Percentiles rank a stretch among this genome's conserved stretches.
Conservation (phyloP, 2,113 vertebrate genomes). For the Mustelus asterias region DNA sequence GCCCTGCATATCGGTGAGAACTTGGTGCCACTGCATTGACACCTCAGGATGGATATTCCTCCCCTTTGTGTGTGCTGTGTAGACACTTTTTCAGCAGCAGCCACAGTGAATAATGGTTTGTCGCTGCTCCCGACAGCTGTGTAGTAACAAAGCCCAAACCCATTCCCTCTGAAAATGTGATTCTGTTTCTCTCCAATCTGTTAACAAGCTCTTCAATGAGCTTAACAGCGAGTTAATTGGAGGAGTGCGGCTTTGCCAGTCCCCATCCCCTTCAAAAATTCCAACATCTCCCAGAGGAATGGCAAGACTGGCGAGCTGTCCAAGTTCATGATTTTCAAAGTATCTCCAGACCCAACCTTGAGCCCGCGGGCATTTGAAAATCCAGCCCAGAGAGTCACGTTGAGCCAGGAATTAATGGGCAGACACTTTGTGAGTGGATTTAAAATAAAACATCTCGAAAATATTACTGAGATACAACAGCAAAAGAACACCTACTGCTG, state of each 20-base stretch:
- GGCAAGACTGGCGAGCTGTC: neutral
- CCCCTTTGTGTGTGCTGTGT: no score
- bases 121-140: neutral
- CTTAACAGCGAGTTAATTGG: neutral
- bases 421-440: neutral
- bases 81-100: neutral
- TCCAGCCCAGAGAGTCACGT: neutral
- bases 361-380: neutral
- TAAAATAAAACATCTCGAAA: neutral
- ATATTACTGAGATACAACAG: neutral
- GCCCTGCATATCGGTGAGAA: neutral
- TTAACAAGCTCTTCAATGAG: neutral
- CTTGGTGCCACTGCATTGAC: neutral
- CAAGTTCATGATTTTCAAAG: neutral
- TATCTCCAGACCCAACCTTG: neutral
- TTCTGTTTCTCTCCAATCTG: neutral
- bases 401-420: neutral
- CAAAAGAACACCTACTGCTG: neutral
- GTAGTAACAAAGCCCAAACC: neutral
- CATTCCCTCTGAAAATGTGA: neutral
- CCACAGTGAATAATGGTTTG: neutral
- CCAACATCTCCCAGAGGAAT: neutral
- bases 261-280: neutral
- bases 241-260: neutral
- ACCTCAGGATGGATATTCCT: neutral